Base-by-base conservation (phyloP, 2,888 invertebrate genomes). In the Exephanes ischioxanthus region DNA sequence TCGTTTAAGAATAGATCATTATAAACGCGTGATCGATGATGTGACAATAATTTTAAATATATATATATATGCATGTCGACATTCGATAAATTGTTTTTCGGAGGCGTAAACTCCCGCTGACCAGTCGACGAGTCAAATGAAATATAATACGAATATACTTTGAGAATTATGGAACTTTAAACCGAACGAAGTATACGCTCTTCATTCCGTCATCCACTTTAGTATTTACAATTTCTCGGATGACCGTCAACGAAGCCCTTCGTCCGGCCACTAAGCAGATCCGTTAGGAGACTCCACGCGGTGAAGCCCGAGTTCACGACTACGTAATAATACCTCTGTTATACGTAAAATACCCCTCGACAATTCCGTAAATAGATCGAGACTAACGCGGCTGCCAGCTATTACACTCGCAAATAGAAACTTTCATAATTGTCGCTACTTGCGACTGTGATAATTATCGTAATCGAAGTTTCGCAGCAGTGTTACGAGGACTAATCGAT, bases 401-500 rank as follows among this genome's bases (percentile, higher is more conserved):
- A 45, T 19, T 26, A 45, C 33, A 22, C 67, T 71, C 33, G 33
- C 41, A 75, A 78, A 70, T 78, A 58, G 55, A 75, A 70, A 61
- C 19, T 48, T 26, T 41, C 61, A 80, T 77, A 67, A 84, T 77
- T 72, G 4, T 68, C 19, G 30, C 16, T 16, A 14, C 11, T 70
- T 41, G 48, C 22, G 51, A 22, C 41, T 45, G 33, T 26, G 72
- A 53, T 72, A 68, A 61, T 19, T 70, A 63, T 22, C 33, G 45
- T 70, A 78, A 85, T 83, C 79, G 71, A 83, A 81, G 68, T 81
- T 5, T 55, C 51, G 45, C 61, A 22, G 61, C 63, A 80, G 45
- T 53, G 80, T 66, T 67, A 37, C 55, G 61, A 48, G 33, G 71
- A 84, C 75, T 84, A 80, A 84, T 80, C 83, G 83, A 84, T 84